Base-by-base conservation (phyloP, 2,113 vertebrate species). In the Irena cyanogastra region DNA sequence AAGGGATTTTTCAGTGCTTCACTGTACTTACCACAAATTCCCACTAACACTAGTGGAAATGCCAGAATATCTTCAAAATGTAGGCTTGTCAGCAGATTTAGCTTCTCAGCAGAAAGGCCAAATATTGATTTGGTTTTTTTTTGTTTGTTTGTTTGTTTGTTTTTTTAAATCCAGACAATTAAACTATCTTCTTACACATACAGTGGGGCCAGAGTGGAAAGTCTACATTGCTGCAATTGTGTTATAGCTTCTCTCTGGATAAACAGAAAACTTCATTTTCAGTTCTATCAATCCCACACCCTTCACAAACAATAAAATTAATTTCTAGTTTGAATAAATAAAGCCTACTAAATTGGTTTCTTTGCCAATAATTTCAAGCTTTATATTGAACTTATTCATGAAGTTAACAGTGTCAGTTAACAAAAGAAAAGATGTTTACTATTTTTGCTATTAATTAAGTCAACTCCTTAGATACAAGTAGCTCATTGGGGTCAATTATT, bases 251-350 rank as follows among this genome's bases (percentile, higher is more conserved):
- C 53, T 87, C 60, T 66, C 90, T 95, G 85, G 87, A 74, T 92
- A 95, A 97, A 94, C 52, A 88, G 42, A 93, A 80, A 75, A 90
- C 88, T 96, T 90, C 4, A 88, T 94, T 95, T 94, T 90, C 47
- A 45, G 35, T 94, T 65, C 79, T 80, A 54, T 91, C 88, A 83
- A 66, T 52, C 59, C 53, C 79, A 88, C 39, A 56, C 30, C 31
- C 70, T 77, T 88, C 44, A 77, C 93, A 96, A 97, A 93, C 82
- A 94, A 93, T 86, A 90, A 85, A 94, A 95, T 88, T 95, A 92
- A 90, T 90, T 95, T 93, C 82, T 52, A 47, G 56, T 86, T 93
- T 94, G 79, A 96, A 96, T 90, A 94, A 95, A 94, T 85, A 95
- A 93, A 85, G 35, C 39, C 59, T 59, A 44, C 42, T 70, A 86